Conservation (phyloP, 2,888 invertebrate genomes). For the Andrena fulva region DNA sequence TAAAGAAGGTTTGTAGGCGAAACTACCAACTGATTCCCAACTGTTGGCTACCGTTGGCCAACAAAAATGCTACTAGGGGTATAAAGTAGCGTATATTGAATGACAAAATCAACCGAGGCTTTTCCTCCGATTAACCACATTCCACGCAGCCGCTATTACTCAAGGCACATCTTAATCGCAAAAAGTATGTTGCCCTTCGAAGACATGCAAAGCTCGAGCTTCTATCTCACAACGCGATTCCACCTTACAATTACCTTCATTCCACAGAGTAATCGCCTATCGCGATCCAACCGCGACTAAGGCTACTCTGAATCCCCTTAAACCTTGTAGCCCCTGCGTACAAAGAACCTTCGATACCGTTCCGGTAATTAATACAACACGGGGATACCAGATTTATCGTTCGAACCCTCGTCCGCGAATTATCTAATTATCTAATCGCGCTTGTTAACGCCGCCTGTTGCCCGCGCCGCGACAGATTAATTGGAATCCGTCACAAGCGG, state of each 20-base stretch:
- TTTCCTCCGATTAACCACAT: too few relatives aligned
- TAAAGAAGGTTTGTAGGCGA: too few relatives aligned
- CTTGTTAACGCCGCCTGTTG: slow-evolving; percentile 51
- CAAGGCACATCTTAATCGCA: background rate
- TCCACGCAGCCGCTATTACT: too few relatives aligned
- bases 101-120: too few relatives aligned
- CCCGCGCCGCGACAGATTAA: slow-evolving; percentile 39
- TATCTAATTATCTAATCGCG: slow-evolving; percentile 63
- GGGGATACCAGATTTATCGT: slow-evolving; percentile 30
- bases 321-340: background rate
- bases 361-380: slow-evolving; percentile 38
- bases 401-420: slow-evolving; percentile 41
- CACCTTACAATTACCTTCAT: slow-evolving; percentile 3
- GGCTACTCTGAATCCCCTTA: slow-evolving; percentile 6
- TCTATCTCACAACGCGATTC: slow-evolving; percentile 12
- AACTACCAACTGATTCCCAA: too few relatives aligned
- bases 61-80: too few relatives aligned
- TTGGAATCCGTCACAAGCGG: slow-evolving; percentile 15
- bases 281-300: slow-evolving; percentile 19
- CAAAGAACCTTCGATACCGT: slow-evolving; percentile 19
- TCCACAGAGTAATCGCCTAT: slow-evolving; percentile 6
- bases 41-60: too few relatives aligned
- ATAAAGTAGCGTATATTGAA: too few relatives aligned
- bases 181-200: background rate
- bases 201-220: background rate